Evolutionary conservation across 2,113 vertebrate species (phyloP).

Genomic region (Sphaerodactylus townsendi): DNA sequence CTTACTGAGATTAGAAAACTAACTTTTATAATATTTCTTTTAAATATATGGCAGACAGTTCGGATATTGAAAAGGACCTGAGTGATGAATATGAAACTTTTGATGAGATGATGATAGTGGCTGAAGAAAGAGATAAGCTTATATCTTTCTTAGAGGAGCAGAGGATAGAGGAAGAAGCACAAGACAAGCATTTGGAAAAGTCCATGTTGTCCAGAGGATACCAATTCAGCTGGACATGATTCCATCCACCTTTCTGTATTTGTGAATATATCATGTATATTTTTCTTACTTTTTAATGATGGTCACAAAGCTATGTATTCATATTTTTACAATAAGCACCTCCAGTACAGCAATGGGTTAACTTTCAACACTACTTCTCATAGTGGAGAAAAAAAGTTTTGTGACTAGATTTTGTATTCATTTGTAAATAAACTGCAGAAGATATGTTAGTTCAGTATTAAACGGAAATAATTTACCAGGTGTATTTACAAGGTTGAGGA

Average conservation of each 20-base stretch:
- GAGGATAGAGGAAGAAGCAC: slow-evolving; percentile 81
- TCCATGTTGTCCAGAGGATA: slow-evolving; percentile 79
- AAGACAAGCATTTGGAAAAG: slow-evolving; percentile 83
- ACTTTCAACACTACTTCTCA: slow-evolving; percentile 66
- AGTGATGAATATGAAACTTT: slow-evolving; percentile 82
- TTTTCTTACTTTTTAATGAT: slow-evolving; percentile 29
- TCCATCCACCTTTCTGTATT: slow-evolving; percentile 60
- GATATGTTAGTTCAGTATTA: slow-evolving; percentile 67
- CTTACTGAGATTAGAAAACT: neutral
- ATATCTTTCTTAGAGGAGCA: slow-evolving; percentile 86
- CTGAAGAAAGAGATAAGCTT: slow-evolving; percentile 85
- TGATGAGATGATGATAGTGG: slow-evolving; percentile 84
- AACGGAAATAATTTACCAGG: slow-evolving; percentile 59
- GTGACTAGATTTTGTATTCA: slow-evolving; percentile 47
- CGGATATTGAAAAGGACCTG: slow-evolving; percentile 79
- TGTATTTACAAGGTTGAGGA: slow-evolving; percentile 63
- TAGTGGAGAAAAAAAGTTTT: slow-evolving; percentile 49
- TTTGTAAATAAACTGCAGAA: slow-evolving; percentile 63
- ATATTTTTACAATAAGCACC: slow-evolving; percentile 61
- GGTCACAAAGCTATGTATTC: slow-evolving; percentile 35
- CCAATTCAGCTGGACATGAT: slow-evolving; percentile 76
- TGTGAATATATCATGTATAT: slow-evolving; percentile 49
- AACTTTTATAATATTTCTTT: slow-evolving; percentile 39
- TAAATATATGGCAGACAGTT: slow-evolving; percentile 72
- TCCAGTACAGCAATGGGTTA: slow-evolving; percentile 57